These are phyloP conservation scores for Noturus placidus DNA, from an alignment of 2,113 vertebrate genomes.

Conservation along the genomic window DNA sequence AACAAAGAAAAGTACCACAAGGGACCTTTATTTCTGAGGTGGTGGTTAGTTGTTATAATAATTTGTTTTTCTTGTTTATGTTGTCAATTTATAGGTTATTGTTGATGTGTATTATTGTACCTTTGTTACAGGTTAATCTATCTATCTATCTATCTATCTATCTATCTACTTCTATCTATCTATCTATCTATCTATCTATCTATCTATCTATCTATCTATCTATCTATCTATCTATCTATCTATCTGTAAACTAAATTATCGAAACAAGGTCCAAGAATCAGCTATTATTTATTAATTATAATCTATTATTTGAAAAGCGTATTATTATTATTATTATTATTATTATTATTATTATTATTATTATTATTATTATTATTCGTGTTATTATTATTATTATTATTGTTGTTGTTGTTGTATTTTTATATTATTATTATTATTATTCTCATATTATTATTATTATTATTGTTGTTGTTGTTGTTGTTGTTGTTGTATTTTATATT, in stretches of 20 bases:
- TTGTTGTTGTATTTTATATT: too few species aligned
- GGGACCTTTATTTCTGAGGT: background rate
- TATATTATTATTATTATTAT: background rate
- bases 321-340: background rate
- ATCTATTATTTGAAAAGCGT: background rate
- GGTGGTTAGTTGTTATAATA: background rate
- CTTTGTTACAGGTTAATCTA: background rate
- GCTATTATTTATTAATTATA: background rate
- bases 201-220: background rate
- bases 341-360: conserved; percentile 7
- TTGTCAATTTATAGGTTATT: background rate
- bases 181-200: background rate
- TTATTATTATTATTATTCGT: conserved; percentile 14
- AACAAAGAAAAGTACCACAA: too few species aligned
- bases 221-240: background rate
- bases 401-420: background rate
- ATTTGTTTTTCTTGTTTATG: background rate
- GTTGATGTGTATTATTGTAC: background rate
- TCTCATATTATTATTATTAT: background rate
- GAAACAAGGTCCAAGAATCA: background rate
- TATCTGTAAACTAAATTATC: background rate
- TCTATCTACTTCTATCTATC: background rate
- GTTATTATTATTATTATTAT: background rate
- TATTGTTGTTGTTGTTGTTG: too few species aligned
- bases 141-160: background rate